Evolutionary conservation across 1,140 invertebrate genomes (phyloP), one percentile per base, ranked within the genome.

Genomic region (Calliphora vicina): DNA sequence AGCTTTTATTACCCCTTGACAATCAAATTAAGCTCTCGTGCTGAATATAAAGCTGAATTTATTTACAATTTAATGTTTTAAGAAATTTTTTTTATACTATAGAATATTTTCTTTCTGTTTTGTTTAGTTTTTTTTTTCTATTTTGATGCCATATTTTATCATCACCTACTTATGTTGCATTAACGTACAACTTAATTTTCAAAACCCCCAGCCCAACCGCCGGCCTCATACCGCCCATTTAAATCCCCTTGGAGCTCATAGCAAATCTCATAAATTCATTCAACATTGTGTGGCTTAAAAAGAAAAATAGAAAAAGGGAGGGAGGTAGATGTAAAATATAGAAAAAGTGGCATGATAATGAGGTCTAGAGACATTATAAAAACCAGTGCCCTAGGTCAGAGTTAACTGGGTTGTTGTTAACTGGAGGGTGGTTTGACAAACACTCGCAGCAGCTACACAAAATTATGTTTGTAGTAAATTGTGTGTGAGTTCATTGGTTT

Each of bases 351-450:
- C n/a, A n/a, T n/a, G n/a, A n/a, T 57, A 57, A 57, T 5, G 50
- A n/a, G 50, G 35, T 35, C 1, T 13, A 57, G 50, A 2, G 50
- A 78, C 23, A 78, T 78, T 78, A 23, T 78, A 23, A 45, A 78
- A 78, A 15, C n/a, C 74, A 78, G 74, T 78, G 74, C 20, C 74
- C 74, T 78, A 78, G 74, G 74, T 78, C 74, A 78, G 74, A 78
- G 74, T 43, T 78, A 78, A 43, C 35, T 35, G 35, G 74, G 20
- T 20, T 42, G 73, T 45, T n/a, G 45, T n/a, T n/a, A n/a, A n/a
- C n/a, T n/a, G n/a, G 2, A 50, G 3, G 12, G 45, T 50, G 12
- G 45, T 50, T 6, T 50, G 15, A 50, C 13, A 17, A 43, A 43
- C 12, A 6, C 12, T 43, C 42, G 42, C 42, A 43, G 12, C 5